Percentiles rank a stretch among this genome's conserved stretches.
Evolutionary conservation across 35 echinoderm and acorn worm genomes (phyloP).

Genomic region (Acanthaster planci): DNA sequence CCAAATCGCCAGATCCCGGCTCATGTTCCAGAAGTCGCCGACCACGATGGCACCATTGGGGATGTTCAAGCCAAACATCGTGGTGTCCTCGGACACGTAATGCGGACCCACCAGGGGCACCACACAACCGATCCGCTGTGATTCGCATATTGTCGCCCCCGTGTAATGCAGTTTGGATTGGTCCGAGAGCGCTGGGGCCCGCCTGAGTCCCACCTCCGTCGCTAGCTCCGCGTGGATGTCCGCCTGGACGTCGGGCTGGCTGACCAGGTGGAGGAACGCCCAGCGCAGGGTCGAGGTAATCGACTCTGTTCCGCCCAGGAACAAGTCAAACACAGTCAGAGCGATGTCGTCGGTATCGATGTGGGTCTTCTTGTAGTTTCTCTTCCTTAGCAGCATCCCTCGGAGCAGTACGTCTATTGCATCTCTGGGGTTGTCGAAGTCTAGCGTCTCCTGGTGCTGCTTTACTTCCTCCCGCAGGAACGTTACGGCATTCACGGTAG

Average conservation of each 20-base stretch:
- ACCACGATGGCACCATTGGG: background rate
- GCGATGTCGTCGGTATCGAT: background rate
- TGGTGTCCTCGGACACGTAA: background rate
- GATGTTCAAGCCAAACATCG: background rate
- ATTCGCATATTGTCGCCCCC: background rate
- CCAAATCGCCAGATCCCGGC: background rate
- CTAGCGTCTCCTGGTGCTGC: background rate
- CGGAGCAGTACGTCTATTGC: background rate
- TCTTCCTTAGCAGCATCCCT: background rate
- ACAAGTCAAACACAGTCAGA: background rate
- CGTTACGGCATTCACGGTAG: background rate
- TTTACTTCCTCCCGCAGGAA: background rate
- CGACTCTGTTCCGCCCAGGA: background rate
- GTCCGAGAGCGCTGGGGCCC: background rate
- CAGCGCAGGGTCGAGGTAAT: background rate
- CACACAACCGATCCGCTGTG: background rate
- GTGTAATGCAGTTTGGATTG: background rate
- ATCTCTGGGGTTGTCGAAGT: background rate
- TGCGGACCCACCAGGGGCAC: background rate
- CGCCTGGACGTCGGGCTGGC: background rate
- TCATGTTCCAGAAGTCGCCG: constrained; percentile 7
- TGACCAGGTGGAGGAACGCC: background rate
- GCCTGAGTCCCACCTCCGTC: background rate
- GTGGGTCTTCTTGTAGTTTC: background rate
- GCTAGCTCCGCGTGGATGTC: background rate